phyloP scores from a whole-genome alignment of 2,797 vertebrate genomes.

The Myioborus miniatus region DNA sequence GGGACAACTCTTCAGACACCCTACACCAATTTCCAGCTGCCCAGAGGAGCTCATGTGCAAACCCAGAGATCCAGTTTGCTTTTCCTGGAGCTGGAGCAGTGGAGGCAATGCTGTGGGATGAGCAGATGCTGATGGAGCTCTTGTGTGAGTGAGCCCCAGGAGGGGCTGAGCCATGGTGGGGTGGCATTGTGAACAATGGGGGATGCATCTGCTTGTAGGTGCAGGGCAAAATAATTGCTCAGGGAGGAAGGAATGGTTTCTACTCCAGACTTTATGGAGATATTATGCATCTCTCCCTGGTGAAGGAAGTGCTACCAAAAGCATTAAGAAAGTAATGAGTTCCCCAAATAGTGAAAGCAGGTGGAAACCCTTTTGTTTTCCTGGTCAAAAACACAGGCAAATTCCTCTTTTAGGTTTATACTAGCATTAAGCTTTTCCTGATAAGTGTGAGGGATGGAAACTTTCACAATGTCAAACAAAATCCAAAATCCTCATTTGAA shows the following conservation, averaged over 20 bases:
- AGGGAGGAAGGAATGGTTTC: not conserved
- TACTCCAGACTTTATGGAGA: not conserved
- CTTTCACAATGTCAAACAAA: not conserved
- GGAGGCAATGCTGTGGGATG: not conserved
- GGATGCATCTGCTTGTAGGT: not conserved
- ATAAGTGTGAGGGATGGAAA: not conserved
- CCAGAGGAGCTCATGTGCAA: not conserved
- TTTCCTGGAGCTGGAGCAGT: not conserved
- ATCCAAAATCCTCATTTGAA: not conserved
- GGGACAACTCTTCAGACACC: not conserved
- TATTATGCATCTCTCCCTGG: not conserved
- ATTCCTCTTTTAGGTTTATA: not conserved
- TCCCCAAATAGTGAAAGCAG: not conserved
- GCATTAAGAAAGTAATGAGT: not conserved
- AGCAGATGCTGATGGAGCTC: rapidly evolving
- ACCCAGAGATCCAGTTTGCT: not conserved
- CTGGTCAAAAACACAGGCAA: not conserved
- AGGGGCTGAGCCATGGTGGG: not conserved
- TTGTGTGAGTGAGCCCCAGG: not conserved
- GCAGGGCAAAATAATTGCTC: not conserved
- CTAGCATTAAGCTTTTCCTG: not conserved
- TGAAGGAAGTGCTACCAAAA: not conserved
- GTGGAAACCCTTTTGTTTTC: not conserved
- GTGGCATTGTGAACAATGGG: not conserved
- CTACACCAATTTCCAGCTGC: not conserved